phyloP scores from a whole-genome alignment of 2,888 invertebrate species.

The Melanostoma scalare region DNA sequence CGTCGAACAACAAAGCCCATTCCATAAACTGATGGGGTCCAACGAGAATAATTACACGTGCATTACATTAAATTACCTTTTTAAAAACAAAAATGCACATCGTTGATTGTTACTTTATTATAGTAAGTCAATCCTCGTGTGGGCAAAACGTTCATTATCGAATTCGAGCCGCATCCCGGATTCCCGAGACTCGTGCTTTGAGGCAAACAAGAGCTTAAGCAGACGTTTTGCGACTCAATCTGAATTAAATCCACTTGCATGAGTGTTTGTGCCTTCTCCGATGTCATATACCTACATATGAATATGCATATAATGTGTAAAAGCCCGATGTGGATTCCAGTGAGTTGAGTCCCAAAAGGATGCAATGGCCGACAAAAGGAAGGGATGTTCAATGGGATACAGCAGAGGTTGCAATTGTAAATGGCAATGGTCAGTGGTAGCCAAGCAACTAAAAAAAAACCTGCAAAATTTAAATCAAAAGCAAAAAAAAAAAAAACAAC shows the following conservation, averaged over 20 bases:
- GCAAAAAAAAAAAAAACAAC: slow-evolving; percentile 3
- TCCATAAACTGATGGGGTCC: slow-evolving; percentile 8
- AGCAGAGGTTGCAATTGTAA: slow-evolving; percentile 25
- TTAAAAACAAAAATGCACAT: slow-evolving; percentile 61
- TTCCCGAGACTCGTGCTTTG: slow-evolving; percentile 6
- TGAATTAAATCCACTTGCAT: slow-evolving; percentile 35
- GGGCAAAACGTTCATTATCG: slow-evolving; percentile 36
- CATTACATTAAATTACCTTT: slow-evolving; percentile 68
- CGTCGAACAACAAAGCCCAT: slow-evolving; percentile 36
- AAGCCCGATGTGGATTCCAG: background rate
- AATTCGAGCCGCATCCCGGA: slow-evolving; percentile 31
- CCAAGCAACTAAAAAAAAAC: background rate
- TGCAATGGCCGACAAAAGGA: slow-evolving; percentile 15
- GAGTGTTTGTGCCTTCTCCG: slow-evolving; percentile 7
- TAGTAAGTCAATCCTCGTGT: slow-evolving; percentile 57
- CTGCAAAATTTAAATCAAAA: background rate
- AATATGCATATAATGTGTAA: background rate
- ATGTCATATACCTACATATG: slow-evolving; percentile 18
- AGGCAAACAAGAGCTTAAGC: slow-evolving; percentile 41
- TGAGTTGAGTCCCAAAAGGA: slow-evolving; percentile 29
- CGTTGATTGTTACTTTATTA: slow-evolving; percentile 71
- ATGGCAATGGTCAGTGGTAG: slow-evolving; percentile 1
- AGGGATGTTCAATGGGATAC: slow-evolving; percentile 7
- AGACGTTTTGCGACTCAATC: slow-evolving; percentile 44
- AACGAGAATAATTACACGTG: slow-evolving; percentile 63